Conservation (phyloP, 2,113 vertebrate genomes). For the Catharus bicknelli region DNA sequence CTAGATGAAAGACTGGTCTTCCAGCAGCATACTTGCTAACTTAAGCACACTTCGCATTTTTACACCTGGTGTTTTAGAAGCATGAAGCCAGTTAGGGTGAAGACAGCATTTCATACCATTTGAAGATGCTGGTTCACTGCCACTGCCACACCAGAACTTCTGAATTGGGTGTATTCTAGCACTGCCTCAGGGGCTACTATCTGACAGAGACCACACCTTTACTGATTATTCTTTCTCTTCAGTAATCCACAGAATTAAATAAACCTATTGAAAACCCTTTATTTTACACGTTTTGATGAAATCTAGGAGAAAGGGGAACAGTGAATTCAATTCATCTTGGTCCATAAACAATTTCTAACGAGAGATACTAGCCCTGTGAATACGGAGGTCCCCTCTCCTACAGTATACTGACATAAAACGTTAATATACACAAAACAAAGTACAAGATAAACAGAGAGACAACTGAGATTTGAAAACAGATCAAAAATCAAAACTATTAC, state of each 20-base stretch:
- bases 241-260: neutral
- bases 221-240: neutral
- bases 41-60: neutral
- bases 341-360: neutral
- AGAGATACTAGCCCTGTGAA: neutral
- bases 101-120: neutral
- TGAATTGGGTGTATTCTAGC: neutral
- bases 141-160: neutral
- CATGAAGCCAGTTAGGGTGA: neutral
- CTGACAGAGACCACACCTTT: neutral
- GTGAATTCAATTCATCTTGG: neutral
- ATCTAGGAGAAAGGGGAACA: neutral
- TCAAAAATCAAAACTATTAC: neutral
- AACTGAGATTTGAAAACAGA: neutral
- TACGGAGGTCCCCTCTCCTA: rapidly evolving
- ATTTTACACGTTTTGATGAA: neutral
- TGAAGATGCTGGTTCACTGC: neutral
- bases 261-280: neutral
- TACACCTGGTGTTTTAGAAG: neutral
- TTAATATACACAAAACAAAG: neutral
- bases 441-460: neutral
- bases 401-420: neutral
- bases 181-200: neutral
- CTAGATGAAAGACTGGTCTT: neutral
- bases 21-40: neutral